Percentiles rank a stretch among this genome's conserved stretches.
These are phyloP conservation scores for Acanthurus tractus DNA, from an alignment of 2,797 vertebrate genomes.

Conservation along the genomic window DNA sequence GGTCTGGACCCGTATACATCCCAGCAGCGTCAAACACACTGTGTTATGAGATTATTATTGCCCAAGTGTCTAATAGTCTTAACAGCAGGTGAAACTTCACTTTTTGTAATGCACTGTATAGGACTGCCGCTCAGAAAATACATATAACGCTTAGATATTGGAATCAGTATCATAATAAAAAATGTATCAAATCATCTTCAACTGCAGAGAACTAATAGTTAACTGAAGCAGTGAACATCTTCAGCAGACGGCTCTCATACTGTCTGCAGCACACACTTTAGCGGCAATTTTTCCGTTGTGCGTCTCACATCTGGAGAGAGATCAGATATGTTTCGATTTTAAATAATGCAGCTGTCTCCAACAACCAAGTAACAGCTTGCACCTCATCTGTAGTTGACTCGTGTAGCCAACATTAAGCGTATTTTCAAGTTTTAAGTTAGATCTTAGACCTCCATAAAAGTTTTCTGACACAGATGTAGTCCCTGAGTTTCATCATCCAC, in stretches of 20 bases:
- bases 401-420: background rate
- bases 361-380: background rate
- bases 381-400: conserved; percentile 18
- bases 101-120: too few species aligned
- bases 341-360: conserved; percentile 16
- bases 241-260: background rate
- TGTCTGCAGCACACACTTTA: conserved; percentile 6
- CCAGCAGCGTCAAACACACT: too few species aligned
- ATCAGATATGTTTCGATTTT: conserved; percentile 12
- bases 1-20: too few species aligned
- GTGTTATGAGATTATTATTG: too few species aligned
- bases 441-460: conserved; percentile 1
- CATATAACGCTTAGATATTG: too few species aligned
- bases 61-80: too few species aligned
- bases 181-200: too few species aligned
- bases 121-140: too few species aligned
- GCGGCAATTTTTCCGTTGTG: background rate
- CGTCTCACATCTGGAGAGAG: conserved; percentile 20
- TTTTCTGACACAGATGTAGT: conserved; percentile 20
- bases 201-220: too few species aligned
- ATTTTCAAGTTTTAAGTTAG: conserved; percentile 29
- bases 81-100: too few species aligned
- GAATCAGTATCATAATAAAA: too few species aligned
- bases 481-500: conserved; percentile 28
- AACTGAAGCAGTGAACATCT: background rate